Evolutionary conservation across 1,140 invertebrate genomes (phyloP).

Genomic region (Tetragnatha versicolor): DNA sequence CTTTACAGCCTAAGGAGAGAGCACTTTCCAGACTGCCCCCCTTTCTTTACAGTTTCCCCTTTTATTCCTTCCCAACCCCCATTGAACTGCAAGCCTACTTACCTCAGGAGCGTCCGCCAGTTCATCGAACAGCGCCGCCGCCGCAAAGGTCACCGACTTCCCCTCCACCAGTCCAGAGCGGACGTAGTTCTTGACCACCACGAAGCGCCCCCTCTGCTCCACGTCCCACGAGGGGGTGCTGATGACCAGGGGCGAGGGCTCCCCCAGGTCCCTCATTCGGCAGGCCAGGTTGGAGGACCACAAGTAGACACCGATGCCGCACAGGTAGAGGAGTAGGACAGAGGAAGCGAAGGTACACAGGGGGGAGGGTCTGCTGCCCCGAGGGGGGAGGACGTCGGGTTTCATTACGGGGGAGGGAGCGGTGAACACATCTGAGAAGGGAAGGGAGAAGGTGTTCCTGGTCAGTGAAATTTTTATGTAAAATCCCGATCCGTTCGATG

Average conservation of each 20-base stretch:
- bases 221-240: constrained; percentile 2
- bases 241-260: background rate
- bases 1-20: too few species aligned
- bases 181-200: constrained; percentile 29
- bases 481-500: too few species aligned
- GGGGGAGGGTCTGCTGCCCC: constrained; percentile 13
- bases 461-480: too few species aligned
- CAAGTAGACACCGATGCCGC: constrained; percentile 34
- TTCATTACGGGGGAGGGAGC: too few species aligned
- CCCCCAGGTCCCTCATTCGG: constrained; percentile 20
- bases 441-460: too few species aligned
- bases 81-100: too few species aligned
- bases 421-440: too few species aligned
- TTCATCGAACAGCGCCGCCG: constrained; percentile 18
- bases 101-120: constrained; percentile 31
- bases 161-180: background rate
- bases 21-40: too few species aligned
- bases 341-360: constrained; percentile 28
- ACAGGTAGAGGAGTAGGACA: constrained; percentile 35
- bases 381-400: too few species aligned
- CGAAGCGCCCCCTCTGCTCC: constrained; percentile 33
- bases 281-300: constrained; percentile 43
- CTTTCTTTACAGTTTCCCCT: too few species aligned
- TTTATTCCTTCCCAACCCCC: too few species aligned
- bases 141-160: constrained; percentile 21